Base-by-base conservation (phyloP, 1,140 invertebrate genomes). In the Diabrotica undecimpunctata region DNA sequence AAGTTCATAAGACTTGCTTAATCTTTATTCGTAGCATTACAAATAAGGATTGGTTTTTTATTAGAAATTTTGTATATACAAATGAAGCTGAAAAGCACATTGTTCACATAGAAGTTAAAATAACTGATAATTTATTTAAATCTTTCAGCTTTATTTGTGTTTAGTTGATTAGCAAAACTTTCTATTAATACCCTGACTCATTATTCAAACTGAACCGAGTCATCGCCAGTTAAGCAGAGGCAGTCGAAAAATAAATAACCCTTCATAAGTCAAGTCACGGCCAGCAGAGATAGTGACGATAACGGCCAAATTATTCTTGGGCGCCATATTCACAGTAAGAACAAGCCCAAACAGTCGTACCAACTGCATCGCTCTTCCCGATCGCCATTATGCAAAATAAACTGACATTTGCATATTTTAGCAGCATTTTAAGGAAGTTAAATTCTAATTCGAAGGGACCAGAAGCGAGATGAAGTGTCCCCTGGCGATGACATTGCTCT, bases 381-480 rank as follows among this genome's bases (percentile, higher is more conserved):
- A 70, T 72, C 68, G 70, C 65, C 70, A 72, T 74, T 74, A 74
- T 74, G 72, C 68, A 72, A 72, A 74, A 25, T 71, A 64, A 54
- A 56, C 64, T 37, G 54, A 61, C 64, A 74, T 74, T 74, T 72
- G 72, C 72, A 74, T 74, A 74, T 70, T 74, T 74, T 61, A 70
- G 68, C 65, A 70, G 62, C 70, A 65, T 68, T 72, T 72, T 70
- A 69, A 73, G 59, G 68, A 72, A 67, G 65, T 67, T 72, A 70
- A 62, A 69, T 69, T 72, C 62, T 65, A 68, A 69, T 67, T 54
- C 54, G 54, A 7, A 12, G 25, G 61, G 39, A 55, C 64, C 35
- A 62, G 10, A 50, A 35, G 52, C 41, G 62, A 65, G 65, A 65
- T 66, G 36, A 62, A 68, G 54, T 63, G 67, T 61, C 60, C 65